Percentiles rank a stretch among this genome's conserved stretches.
Conservation (phyloP, 2,797 vertebrate genomes). For the Florisuga fusca region DNA sequence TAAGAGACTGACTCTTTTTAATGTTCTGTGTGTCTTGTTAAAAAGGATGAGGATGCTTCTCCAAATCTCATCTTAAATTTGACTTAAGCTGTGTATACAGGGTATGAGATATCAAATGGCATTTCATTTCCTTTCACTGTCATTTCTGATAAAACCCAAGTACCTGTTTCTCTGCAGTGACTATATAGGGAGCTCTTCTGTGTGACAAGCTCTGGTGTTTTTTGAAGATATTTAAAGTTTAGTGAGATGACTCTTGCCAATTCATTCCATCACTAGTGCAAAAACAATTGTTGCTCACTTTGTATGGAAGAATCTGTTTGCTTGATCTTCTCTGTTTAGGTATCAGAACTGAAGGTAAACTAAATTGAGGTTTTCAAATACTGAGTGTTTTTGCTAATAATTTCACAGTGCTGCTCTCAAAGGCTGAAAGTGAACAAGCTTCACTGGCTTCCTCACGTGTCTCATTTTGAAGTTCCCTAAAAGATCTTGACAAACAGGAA, state of each 20-base stretch:
- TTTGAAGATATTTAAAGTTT: not conserved
- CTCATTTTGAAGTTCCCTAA: not conserved
- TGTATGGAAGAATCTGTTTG: not conserved
- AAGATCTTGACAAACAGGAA: not conserved
- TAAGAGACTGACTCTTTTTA: not conserved
- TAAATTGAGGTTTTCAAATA: not conserved
- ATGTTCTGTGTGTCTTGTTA: not conserved
- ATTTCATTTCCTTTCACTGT: not conserved
- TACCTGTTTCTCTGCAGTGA: not conserved
- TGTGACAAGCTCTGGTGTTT: not conserved
- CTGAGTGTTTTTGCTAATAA: not conserved
- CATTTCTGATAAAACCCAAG: not conserved
- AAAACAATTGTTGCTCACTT: not conserved
- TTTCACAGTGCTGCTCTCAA: not conserved
- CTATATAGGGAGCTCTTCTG: not conserved
- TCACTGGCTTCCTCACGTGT: not conserved
- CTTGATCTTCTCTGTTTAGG: not conserved
- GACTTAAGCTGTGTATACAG: not conserved
- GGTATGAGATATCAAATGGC: not conserved
- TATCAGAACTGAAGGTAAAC: not conserved
- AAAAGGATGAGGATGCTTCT: not conserved
- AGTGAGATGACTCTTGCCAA: not conserved
- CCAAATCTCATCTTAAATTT: not conserved
- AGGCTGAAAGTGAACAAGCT: not conserved
- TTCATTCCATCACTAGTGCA: not conserved